Base-by-base conservation (phyloP, 1,140 invertebrate species). In the Drosophila navojoa region DNA sequence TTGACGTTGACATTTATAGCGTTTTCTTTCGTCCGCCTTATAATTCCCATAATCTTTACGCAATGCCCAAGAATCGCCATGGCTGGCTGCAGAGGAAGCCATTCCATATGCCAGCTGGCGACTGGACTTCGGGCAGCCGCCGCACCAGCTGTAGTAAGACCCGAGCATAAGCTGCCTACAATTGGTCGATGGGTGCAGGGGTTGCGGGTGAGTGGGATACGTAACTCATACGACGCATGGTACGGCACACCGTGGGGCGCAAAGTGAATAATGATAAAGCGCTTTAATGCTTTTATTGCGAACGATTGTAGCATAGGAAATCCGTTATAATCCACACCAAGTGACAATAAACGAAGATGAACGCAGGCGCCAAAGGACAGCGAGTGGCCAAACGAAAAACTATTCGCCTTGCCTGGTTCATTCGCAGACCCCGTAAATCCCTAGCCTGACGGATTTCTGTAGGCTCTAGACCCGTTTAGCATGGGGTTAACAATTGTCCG, bases 311-410 rank as follows among this genome's bases (percentile, higher is more conserved):
- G 64, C 68, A 63, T 69, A 63, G 77, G 71, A 89, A 89, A 89
- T 89, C 84, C 77, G 74, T 90, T 89, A 89, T 89, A 89, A 89
- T 89, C 84, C 84, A 90, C 84, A 89, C 74, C 70, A 90, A 89
- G 80, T 80, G 85, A 89, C 85, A 90, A 87, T 90, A 78, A 90
- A 84, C 84, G 82, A 87, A 73, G 82, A 81, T 76, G 70, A 60
- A 71, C 68, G 49, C 52, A 73, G 38, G 11, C 35, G 42, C 5
- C n/a, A 19, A 22, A 22, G 27, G 35, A 40, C 53, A 22, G 19
- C 29, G 15, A 27, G 53, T 52, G 55, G 64, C 77, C 55, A 61
- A 76, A 69, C 72, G 78, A 79, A 66, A 87, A 86, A 86, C 82
- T 86, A 87, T 81, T 54, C 60, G 53, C 64, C 68, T 13, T 68